A percentile compares a stretch with the other conserved stretches of the same genome.
Evolutionary conservation across 2,888 invertebrate species (phyloP).

Genomic region (Drosophila setosimentum): DNA sequence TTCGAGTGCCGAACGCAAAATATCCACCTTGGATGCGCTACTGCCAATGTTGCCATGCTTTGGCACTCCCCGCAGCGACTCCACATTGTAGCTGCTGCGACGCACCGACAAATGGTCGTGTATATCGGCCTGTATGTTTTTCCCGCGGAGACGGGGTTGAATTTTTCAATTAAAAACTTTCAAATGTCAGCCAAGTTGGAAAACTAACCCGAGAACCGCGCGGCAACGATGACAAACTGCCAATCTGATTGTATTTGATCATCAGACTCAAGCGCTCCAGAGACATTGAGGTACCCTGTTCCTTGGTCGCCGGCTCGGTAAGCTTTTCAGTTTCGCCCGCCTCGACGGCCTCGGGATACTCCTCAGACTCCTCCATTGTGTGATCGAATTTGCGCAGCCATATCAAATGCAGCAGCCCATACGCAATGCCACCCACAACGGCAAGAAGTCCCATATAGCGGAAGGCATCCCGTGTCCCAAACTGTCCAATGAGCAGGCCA

Average conservation of each 20-base stretch:
- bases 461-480: slow-evolving; percentile 92
- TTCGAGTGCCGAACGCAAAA: slow-evolving; percentile 90
- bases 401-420: slow-evolving; percentile 89
- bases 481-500: slow-evolving; percentile 90
- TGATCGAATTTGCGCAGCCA: slow-evolving; percentile 89
- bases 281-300: slow-evolving; percentile 90
- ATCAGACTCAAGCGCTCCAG: slow-evolving; percentile 90
- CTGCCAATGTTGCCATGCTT: slow-evolving; percentile 83
- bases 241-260: slow-evolving; percentile 91
- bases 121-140: slow-evolving; percentile 82
- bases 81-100: slow-evolving; percentile 85
- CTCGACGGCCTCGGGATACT: slow-evolving; percentile 85
- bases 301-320: slow-evolving; percentile 89
- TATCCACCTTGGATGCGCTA: slow-evolving; percentile 87
- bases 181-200: slow-evolving; percentile 3
- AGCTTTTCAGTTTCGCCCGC: slow-evolving; percentile 88
- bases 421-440: slow-evolving; percentile 89
- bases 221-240: slow-evolving; percentile 90
- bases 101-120: slow-evolving; percentile 85
- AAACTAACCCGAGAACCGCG: slow-evolving; percentile 87
- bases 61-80: slow-evolving; percentile 82
- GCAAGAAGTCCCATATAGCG: slow-evolving; percentile 92
- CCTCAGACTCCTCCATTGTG: slow-evolving; percentile 84
- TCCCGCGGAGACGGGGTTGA: not conserved
- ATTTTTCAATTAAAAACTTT: slow-evolving; percentile 66